Percentiles rank a stretch among this genome's conserved stretches.
These are phyloP conservation scores for Cheilosia urbana DNA, from an alignment of 2,888 invertebrate species.

Conservation along the genomic window DNA sequence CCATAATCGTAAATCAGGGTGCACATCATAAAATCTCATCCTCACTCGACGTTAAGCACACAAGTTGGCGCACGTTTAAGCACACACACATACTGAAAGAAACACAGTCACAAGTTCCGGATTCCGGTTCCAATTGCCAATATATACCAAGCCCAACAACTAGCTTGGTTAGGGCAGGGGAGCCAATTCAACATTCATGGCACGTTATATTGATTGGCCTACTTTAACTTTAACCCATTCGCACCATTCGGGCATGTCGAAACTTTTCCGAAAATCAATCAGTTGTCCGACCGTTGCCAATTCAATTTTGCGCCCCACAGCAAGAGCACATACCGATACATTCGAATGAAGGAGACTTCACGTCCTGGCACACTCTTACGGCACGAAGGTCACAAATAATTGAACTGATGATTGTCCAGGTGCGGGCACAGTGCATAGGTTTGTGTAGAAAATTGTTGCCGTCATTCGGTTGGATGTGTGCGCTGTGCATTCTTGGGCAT, in stretches of 20 bases:
- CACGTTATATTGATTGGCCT: slow-evolving; percentile 76
- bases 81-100: not conserved
- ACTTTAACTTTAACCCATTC: slow-evolving; percentile 75
- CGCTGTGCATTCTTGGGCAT: slow-evolving; percentile 19
- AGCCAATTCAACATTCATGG: slow-evolving; percentile 68
- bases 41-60: slow-evolving; percentile 20
- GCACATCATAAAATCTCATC: slow-evolving; percentile 54
- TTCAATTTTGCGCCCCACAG: slow-evolving; percentile 70
- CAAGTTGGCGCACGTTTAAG: slow-evolving; percentile 9
- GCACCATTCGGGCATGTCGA: slow-evolving; percentile 71
- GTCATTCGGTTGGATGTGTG: slow-evolving; percentile 16
- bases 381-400: slow-evolving; percentile 67
- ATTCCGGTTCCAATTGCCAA: slow-evolving; percentile 41
- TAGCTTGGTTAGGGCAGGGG: slow-evolving; percentile 15
- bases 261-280: slow-evolving; percentile 74
- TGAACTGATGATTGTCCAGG: slow-evolving; percentile 70
- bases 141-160: slow-evolving; percentile 34
- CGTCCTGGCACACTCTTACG: slow-evolving; percentile 30
- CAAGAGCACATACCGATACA: slow-evolving; percentile 46
- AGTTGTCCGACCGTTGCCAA: slow-evolving; percentile 72
- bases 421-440: slow-evolving; percentile 31
- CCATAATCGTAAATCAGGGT: slow-evolving; percentile 58
- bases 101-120: not conserved
- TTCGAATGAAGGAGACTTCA: slow-evolving; percentile 26
- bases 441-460: slow-evolving; percentile 3